A percentile compares a stretch with the other conserved stretches of the same genome.
Evolutionary conservation across 2,113 vertebrate genomes (phyloP).

Genomic region (Crotophaga sulcirostris): DNA sequence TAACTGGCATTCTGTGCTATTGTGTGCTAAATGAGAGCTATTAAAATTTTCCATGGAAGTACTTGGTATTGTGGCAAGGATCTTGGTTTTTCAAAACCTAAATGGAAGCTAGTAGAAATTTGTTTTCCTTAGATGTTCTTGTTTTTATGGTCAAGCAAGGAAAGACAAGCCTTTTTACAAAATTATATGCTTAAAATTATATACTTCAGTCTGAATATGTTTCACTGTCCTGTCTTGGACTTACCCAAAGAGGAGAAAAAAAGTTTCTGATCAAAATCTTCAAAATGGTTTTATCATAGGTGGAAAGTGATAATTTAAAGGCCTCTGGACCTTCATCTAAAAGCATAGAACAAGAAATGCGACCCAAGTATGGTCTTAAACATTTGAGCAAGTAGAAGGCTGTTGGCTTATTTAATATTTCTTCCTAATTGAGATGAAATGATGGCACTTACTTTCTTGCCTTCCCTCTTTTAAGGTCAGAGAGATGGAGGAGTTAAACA

Average conservation of each 20-base stretch:
- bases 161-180: neutral
- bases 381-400: neutral
- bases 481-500: neutral
- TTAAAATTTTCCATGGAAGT: neutral
- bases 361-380: neutral
- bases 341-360: neutral
- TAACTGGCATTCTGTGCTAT: neutral
- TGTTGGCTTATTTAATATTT: neutral
- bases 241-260: neutral
- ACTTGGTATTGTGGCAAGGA: neutral
- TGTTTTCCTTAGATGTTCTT: neutral
- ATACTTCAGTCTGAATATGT: neutral
- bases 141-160: neutral
- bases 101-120: neutral
- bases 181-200: neutral
- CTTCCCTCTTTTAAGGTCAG: neutral
- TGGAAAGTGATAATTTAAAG: neutral
- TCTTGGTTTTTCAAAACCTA: neutral
- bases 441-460: neutral
- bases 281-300: neutral
- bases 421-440: neutral
- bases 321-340: neutral
- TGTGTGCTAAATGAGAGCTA: neutral
- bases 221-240: neutral
- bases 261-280: neutral